Conservation (phyloP, 2,797 vertebrate genomes). For the Spinus olivaceus region DNA sequence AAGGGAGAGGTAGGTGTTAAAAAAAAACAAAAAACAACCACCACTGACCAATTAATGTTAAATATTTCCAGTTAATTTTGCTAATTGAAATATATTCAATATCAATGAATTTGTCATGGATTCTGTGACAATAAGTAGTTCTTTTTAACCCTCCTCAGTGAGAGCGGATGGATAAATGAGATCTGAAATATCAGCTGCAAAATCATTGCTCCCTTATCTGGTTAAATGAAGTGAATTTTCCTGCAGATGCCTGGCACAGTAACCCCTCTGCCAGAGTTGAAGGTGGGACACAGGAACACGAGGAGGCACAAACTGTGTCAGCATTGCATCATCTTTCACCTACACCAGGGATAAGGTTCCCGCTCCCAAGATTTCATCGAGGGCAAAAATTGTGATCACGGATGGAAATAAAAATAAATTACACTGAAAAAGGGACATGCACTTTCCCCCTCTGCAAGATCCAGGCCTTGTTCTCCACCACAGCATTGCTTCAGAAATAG, state of each 20-base stretch:
- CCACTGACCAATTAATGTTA: background rate
- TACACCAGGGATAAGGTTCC: slow-evolving; percentile 51
- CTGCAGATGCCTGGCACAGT: background rate
- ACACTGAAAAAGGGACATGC: slow-evolving; percentile 23
- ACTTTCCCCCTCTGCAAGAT: slow-evolving; percentile 47
- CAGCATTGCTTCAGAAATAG: background rate
- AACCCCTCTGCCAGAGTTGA: slow-evolving; percentile 46
- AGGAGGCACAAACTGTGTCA: slow-evolving; percentile 27
- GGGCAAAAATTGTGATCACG: slow-evolving; percentile 69
- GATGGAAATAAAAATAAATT: slow-evolving; percentile 70
- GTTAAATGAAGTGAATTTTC: background rate
- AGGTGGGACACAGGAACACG: slow-evolving; percentile 52
- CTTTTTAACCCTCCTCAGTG: background rate
- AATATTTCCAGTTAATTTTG: background rate
- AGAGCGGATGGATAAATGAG: background rate
- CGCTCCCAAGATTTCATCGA: slow-evolving; percentile 49
- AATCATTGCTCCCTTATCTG: background rate
- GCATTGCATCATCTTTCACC: slow-evolving; percentile 67
- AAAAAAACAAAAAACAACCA: background rate
- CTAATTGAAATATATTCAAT: background rate
- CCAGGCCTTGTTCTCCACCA: background rate
- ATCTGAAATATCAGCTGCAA: background rate
- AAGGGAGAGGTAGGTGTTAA: background rate
- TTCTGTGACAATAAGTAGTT: background rate
- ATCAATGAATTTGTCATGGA: background rate